Base-by-base conservation (phyloP, 2,888 invertebrate genomes). In the Eumacrocentrus americanus region DNA sequence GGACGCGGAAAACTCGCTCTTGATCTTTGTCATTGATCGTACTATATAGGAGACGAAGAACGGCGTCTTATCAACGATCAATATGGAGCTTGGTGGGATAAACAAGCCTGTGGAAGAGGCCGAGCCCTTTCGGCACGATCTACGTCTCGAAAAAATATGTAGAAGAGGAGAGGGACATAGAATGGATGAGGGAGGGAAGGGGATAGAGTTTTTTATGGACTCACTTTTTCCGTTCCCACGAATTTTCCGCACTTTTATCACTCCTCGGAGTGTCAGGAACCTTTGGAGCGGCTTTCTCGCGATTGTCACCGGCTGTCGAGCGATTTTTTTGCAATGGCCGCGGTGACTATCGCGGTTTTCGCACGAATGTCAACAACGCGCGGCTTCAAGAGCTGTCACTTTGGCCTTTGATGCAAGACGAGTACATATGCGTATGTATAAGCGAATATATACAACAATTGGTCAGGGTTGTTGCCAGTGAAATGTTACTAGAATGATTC, bases 281-380 rank as follows among this genome's bases (percentile, higher is more conserved):
- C 47, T 46, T 59, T 47, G 22, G 11, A 12, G 34, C n/a, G 16
- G 37, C 18, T 14, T 12, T 37, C 37, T 16, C 18, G 35, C 34
- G 55, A 57, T 52, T 18, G 54, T 52, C 48, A 53, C 48, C 20
- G 40, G 48, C 29, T 38, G 35, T 11, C 60, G 38, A 51, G 16
- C 1, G 2, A 34, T 12, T 48, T n/a, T 52, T 23, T 38, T 38
- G 14, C 23, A 38, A 52, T 37, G n/a, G 25, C n/a, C 20, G 7
- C 38, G 5, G 34, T 5, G 22, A 52, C 22, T 38, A 22, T 18
- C 57, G 59, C 62, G 35, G 42, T 61, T 58, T 64, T 52, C 44
- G 50, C 60, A 40, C 60, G 62, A 65, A 63, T 66, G 65, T 67
- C 67, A 67, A 67, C 66, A 67, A 66, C 60, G 61, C 62, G 52